Base-by-base conservation (phyloP, 2,888 invertebrate species). In the Drosophila rubida region DNA sequence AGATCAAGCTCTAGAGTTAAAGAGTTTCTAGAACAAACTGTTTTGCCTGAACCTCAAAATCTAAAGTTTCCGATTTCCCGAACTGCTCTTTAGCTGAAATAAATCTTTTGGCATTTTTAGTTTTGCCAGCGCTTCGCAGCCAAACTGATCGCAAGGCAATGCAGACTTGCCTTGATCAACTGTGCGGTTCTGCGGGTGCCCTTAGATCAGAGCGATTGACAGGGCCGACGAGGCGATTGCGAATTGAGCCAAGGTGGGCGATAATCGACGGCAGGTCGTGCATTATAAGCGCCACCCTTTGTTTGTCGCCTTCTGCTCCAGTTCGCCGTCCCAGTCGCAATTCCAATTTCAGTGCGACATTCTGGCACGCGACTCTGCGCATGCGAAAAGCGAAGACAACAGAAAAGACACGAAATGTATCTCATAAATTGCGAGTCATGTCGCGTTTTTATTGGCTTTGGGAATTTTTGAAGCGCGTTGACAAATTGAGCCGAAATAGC, bases 371-470 rank as follows among this genome's bases (percentile, higher is more conserved):
- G 78, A 79, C 78, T 57, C 42, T 65, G 32, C 51, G 64, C 54
- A 63, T 60, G 75, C 57, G 57, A 32, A n/a, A 32, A 32, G 1
- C 11, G n/a, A 32, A 32, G n/a, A 30, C 11, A 32, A 32, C 4
- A 32, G n/a, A 11, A n/a, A 32, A 32, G n/a, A 32, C 27, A 27
- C n/a, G n/a, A 50, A 64, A 55, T 46, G 44, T 35, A 50, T 50
- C 66, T 50, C 49, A 42, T 54, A 46, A 68, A 66, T 75, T 81
- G 69, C 76, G 46, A 80, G 69, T 85, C 85, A 85, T 62, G 76
- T 69, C 69, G 69, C 76, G 63, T 77, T 32, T 63, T 63, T 58
- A 51, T 78, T 44, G 41, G 42, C 59, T 72, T 62, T 62, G 46
- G 50, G 44, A 41, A 48, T 55, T 14, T 48, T 39, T 19, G 27